Evolutionary conservation across 2,797 vertebrate species (phyloP), one percentile per base, ranked within the genome.

Genomic region (Halcyon chelicuti): DNA sequence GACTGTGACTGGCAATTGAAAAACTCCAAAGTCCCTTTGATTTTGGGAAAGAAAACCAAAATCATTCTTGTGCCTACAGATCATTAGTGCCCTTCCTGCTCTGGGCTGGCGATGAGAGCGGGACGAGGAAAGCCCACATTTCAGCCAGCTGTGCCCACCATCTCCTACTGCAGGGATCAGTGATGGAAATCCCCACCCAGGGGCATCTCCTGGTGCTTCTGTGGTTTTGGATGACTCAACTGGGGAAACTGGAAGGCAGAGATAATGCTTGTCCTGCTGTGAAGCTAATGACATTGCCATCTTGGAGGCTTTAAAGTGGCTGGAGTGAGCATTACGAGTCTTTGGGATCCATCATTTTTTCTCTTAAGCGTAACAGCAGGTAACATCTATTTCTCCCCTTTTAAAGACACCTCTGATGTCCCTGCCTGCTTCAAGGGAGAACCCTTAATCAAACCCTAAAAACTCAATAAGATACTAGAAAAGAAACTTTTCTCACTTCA

Each of bases 71-170:
- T 75, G 55, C 21, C 39, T 60, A 10, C 11, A 15, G 54, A 68
- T 23, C 14, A 2, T 31, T 13, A 0, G 16, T 29, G 51, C 15
- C 60, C 54, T 42, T 67, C 26, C 0, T 2, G 14, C 40, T 4
- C 39, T 16, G 37, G 21, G 54, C 73, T 26, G 44, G 37, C 0
- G 2, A 9, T 6, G n/a, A 19, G 29, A 33, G 25, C 0, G 0
- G 73, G 66, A 14, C 0, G 0, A 19, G 68, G 75, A 39, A 39
- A 14, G 72, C 35, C 44, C 31, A 4, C 0, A 0, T 5, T 57
- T 42, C 1, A 1, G 8, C 18, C 35, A 29, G 21, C 81, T 52
- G 77, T 44, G 55, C 85, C 61, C 54, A n/a, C 26, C 0, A 0
- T 3, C 20, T 21, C 52, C 62, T 2, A 4, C 92, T 35, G 35